These are phyloP conservation scores for Bombyx huttoni DNA, from an alignment of 2,888 invertebrate species.

Conservation along the genomic window DNA sequence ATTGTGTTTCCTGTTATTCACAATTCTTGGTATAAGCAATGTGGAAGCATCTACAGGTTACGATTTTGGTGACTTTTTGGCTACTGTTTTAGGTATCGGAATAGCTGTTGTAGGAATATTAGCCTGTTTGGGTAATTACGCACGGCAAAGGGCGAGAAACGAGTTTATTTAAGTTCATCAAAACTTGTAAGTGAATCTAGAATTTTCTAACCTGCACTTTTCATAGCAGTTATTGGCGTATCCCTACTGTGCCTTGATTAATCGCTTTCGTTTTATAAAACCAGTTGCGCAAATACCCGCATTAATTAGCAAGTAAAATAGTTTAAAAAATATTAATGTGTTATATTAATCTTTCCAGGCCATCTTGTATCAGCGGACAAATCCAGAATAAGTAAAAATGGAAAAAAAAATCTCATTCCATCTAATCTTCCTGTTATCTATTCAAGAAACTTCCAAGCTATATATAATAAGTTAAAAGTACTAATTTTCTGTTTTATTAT, in stretches of 20 bases:
- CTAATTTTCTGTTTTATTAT: neutral
- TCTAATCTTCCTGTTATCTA: neutral
- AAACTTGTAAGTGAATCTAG: neutral
- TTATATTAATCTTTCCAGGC: neutral
- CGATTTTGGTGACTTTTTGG: constrained; percentile 79
- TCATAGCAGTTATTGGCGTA: too few species aligned
- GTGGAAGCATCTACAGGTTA: constrained; percentile 70
- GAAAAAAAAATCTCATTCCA: neutral
- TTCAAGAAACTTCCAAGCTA: neutral
- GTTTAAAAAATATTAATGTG: neutral
- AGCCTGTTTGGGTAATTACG: constrained; percentile 79
- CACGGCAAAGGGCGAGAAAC: constrained; percentile 72
- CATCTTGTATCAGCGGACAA: neutral
- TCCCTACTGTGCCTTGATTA: neutral
- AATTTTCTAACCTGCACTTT: neutral
- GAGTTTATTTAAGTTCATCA: constrained; percentile 45
- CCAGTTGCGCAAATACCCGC: neutral
- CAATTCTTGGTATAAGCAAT: constrained; percentile 41
- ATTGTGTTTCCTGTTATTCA: constrained; percentile 40
- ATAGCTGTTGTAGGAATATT: constrained; percentile 74
- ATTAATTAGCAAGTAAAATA: neutral
- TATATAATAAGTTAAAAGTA: neutral
- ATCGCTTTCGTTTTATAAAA: neutral
- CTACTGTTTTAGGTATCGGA: constrained; percentile 74
- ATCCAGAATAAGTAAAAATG: neutral